phyloP scores from a whole-genome alignment of 2,888 invertebrate genomes.

The Drosophila longiperda region DNA sequence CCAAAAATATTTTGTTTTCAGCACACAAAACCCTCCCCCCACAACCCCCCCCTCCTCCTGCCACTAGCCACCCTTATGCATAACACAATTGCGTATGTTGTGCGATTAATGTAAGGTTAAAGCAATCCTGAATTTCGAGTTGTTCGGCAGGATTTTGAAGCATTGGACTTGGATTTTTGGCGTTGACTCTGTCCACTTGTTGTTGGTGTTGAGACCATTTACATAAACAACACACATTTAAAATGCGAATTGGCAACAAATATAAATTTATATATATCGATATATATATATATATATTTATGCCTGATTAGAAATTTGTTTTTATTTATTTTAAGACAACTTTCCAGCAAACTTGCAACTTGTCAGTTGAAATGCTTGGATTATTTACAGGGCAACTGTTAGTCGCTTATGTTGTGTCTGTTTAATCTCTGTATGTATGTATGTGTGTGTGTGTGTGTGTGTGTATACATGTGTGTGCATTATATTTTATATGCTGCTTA shows the following conservation, averaged over 20 bases:
- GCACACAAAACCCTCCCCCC: constrained; percentile 13
- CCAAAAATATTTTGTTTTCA: constrained; percentile 60
- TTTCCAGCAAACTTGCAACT: too few relatives aligned
- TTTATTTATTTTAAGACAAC: neutral
- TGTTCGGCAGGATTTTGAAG: constrained; percentile 7
- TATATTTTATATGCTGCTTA: constrained; percentile 77
- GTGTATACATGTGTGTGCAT: constrained; percentile 43
- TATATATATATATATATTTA: neutral
- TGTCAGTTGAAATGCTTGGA: neutral
- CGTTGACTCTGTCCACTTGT: constrained; percentile 38
- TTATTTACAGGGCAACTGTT: constrained; percentile 1
- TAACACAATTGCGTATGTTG: constrained; percentile 43
- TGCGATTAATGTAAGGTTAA: constrained; percentile 76
- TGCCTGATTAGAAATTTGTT: neutral
- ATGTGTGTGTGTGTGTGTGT: constrained; percentile 24
- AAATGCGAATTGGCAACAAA: neutral
- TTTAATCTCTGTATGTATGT: neutral
- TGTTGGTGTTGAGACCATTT: constrained; percentile 38
- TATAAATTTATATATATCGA: neutral
- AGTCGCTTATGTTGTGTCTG: constrained; percentile 3
- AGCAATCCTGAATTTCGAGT: constrained; percentile 28
- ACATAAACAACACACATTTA: constrained; percentile 24
- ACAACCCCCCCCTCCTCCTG: neutral
- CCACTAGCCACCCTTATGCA: neutral
- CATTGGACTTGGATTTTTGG: constrained; percentile 1